Conservation (phyloP, 2,888 invertebrate genomes). For the Dolichomitus sp. region DNA sequence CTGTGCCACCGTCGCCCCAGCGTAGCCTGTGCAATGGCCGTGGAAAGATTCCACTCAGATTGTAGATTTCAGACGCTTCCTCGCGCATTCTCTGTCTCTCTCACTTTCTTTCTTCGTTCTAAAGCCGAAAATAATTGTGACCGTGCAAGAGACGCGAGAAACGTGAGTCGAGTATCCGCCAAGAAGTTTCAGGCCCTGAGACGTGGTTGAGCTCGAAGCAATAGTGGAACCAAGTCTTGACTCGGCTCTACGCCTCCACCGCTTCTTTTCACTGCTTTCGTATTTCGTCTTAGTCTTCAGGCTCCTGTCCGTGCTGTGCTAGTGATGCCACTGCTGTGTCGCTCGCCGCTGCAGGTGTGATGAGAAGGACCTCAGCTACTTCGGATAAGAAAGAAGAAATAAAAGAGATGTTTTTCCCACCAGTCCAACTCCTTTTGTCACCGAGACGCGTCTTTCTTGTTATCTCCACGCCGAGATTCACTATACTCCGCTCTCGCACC, state of each 20-base stretch:
- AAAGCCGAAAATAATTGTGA: constrained; percentile 82
- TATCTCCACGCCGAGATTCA: constrained; percentile 11
- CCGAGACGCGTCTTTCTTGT: constrained; percentile 12
- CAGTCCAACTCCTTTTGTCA: constrained; percentile 54
- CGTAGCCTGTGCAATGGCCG: constrained; percentile 64
- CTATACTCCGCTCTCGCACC: not conserved
- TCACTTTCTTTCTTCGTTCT: constrained; percentile 69
- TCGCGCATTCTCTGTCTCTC: constrained; percentile 34
- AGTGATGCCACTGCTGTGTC: constrained; percentile 40
- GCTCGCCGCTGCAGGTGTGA: constrained; percentile 58
- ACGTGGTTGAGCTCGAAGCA: constrained; percentile 24
- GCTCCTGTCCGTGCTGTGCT: constrained; percentile 37
- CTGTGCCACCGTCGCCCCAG: constrained; percentile 29
- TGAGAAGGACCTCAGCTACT: constrained; percentile 24
- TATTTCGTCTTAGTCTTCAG: constrained; percentile 62
- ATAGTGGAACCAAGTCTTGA: not conserved
- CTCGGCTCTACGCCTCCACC: not conserved
- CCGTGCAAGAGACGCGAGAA: constrained; percentile 69
- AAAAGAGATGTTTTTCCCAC: constrained; percentile 14
- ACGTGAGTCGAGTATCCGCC: constrained; percentile 81
- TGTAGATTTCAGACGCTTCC: constrained; percentile 68
- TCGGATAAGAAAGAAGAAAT: constrained; percentile 25
- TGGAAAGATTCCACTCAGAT: constrained; percentile 71
- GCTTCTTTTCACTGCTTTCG: constrained; percentile 42
- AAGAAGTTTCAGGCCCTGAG: constrained; percentile 71